Conservation (phyloP, 2,888 invertebrate genomes). For the Nipponacmea schrenckii region DNA sequence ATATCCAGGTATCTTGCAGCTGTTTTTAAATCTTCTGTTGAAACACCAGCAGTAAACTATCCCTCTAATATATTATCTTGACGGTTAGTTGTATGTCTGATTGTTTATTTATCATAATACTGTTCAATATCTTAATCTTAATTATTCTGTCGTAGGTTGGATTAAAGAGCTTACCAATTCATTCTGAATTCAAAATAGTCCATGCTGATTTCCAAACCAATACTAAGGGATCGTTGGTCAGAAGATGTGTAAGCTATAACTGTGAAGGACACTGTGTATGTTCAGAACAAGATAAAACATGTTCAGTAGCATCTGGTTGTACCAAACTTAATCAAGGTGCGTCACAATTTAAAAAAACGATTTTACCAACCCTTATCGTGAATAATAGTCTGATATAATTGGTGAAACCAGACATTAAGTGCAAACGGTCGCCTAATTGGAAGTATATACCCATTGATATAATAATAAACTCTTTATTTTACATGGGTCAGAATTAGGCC, state of each 20-base stretch:
- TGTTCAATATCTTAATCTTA: not conserved
- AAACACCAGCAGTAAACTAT: too few species aligned
- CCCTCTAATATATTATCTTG: not conserved
- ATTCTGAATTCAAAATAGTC: not conserved
- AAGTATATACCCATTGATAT: too few species aligned
- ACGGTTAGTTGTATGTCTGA: not conserved
- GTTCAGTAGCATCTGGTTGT: slow-evolving; percentile 2
- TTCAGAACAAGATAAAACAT: slow-evolving; percentile 4
- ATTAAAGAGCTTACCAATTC: not conserved
- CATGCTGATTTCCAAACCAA: not conserved
- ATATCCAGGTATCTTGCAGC: not conserved
- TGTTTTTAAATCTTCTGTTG: not conserved
- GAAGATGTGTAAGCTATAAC: slow-evolving; percentile 2
- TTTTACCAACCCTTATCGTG: too few species aligned
- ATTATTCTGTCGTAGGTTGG: not conserved
- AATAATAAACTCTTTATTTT: too few species aligned
- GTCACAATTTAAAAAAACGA: too few species aligned
- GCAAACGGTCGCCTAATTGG: too few species aligned
- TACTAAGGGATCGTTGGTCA: not conserved
- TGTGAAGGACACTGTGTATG: not conserved
- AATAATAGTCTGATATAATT: too few species aligned
- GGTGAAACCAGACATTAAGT: too few species aligned
- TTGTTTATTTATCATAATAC: not conserved
- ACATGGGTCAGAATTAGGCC: too few species aligned
- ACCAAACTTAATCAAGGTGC: not conserved